Evolutionary conservation across 2,888 invertebrate species (phyloP).

Genomic region (Sicus ferrugineus): DNA sequence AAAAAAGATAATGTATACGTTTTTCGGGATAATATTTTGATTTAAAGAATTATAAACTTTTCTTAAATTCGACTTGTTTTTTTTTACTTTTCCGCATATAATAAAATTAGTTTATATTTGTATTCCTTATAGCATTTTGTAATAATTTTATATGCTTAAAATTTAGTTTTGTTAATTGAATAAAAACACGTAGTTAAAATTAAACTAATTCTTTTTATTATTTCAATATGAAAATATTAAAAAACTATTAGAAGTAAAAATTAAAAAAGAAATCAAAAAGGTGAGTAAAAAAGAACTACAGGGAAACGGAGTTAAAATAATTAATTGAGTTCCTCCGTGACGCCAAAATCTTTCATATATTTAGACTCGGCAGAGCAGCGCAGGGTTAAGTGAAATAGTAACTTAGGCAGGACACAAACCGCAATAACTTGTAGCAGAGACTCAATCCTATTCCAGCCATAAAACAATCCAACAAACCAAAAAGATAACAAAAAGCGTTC

Average conservation of each 20-base stretch:
- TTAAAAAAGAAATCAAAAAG: neutral
- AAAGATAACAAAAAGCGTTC: too few species aligned
- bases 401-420: too few species aligned
- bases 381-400: too few species aligned
- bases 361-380: too few species aligned
- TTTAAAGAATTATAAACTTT: neutral
- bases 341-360: too few species aligned
- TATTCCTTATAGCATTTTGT: conserved; percentile 4
- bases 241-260: neutral
- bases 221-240: neutral
- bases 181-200: conserved; percentile 7
- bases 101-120: neutral
- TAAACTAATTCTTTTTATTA: neutral
- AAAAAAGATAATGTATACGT: conserved; percentile 21
- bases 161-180: conserved; percentile 19
- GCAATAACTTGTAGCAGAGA: too few species aligned
- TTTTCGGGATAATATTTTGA: conserved; percentile 20
- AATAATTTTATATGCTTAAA: conserved; percentile 21
- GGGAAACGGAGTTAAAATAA: too few species aligned
- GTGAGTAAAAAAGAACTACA: neutral
- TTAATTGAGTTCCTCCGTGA: too few species aligned
- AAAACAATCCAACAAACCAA: too few species aligned
- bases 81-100: neutral
- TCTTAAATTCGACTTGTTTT: neutral
- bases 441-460: too few species aligned